A percentile compares a stretch with the other conserved stretches of the same genome.
Conservation (phyloP, 2,797 vertebrate species). For the Sebastes goodei region DNA sequence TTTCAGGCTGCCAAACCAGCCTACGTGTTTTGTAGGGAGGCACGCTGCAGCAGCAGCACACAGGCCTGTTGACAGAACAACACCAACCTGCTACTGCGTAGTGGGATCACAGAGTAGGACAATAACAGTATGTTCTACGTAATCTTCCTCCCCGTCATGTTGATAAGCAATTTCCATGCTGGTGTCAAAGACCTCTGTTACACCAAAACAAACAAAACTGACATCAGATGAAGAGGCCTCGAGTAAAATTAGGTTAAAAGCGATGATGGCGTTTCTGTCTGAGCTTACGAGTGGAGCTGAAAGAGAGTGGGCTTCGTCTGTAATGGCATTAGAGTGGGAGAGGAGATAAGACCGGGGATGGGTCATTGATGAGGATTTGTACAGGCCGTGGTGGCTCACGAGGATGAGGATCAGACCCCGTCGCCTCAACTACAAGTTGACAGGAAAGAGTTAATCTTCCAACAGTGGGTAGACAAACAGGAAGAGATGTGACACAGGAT, state of each 20-base stretch:
- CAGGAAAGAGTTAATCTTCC: neutral
- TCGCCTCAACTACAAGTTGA: neutral
- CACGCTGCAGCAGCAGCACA: slow-evolving; percentile 27
- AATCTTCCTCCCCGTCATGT: neutral
- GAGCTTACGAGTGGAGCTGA: neutral
- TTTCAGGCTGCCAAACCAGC: slow-evolving; percentile 64
- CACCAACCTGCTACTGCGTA: slow-evolving; percentile 17
- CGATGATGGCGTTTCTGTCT: neutral
- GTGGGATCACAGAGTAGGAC: neutral
- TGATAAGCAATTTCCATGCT: neutral
- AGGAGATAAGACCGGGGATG: slow-evolving; percentile 2
- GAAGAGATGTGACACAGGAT: neutral
- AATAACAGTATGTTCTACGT: slow-evolving; percentile 1
- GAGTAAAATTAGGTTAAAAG: neutral
- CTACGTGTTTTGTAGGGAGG: slow-evolving; percentile 55
- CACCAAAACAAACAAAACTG: neutral
- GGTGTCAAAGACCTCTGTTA: neutral
- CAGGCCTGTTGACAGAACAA: slow-evolving; percentile 34
- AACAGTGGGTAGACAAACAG: neutral
- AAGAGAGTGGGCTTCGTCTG: slow-evolving; percentile 5
- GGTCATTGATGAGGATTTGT: slow-evolving; percentile 50
- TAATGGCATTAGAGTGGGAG: slow-evolving; percentile 29
- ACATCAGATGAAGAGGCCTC: neutral
- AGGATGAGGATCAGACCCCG: slow-evolving; percentile 9
- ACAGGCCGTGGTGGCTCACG: neutral